These are phyloP conservation scores for Callipepla californica DNA, from an alignment of 2,113 vertebrate species.

Conservation along the genomic window DNA sequence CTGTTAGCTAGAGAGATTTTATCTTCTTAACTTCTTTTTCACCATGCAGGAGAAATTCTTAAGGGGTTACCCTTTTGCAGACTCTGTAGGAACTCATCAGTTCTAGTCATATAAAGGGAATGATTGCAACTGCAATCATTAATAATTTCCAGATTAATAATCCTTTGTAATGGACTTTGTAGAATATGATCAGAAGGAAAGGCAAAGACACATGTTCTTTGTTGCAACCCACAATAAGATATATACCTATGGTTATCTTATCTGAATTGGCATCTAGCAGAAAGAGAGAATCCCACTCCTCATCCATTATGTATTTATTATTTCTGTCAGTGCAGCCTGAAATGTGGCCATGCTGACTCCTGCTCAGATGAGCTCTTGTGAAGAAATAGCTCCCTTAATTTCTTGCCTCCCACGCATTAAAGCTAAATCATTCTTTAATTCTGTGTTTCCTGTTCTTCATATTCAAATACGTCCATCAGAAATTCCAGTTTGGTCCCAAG, in stretches of 20 bases:
- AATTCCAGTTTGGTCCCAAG: not conserved
- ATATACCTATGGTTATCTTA: not conserved
- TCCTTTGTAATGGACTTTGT: not conserved
- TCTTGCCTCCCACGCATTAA: not conserved
- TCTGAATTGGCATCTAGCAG: not conserved
- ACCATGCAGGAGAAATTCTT: accelerated
- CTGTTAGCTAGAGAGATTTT: not conserved
- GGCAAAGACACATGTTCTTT: not conserved
- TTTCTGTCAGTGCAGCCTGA: not conserved
- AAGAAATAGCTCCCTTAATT: not conserved
- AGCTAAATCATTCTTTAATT: not conserved
- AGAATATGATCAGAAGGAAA: not conserved
- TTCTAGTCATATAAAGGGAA: not conserved
- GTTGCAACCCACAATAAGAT: not conserved
- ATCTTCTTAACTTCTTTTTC: not conserved
- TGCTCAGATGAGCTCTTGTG: not conserved
- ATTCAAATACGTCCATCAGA: not conserved
- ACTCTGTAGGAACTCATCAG: not conserved
- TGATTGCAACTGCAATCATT: not conserved
- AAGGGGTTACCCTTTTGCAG: not conserved
- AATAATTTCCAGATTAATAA: not conserved
- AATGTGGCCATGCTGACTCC: not conserved
- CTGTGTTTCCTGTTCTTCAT: not conserved
- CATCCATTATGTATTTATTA: not conserved
- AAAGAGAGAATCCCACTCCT: not conserved